A percentile compares a stretch with the other conserved stretches of the same genome.
Evolutionary conservation across 2,797 vertebrate genomes (phyloP).

Genomic region (Schizopygopsis malacanthus): DNA sequence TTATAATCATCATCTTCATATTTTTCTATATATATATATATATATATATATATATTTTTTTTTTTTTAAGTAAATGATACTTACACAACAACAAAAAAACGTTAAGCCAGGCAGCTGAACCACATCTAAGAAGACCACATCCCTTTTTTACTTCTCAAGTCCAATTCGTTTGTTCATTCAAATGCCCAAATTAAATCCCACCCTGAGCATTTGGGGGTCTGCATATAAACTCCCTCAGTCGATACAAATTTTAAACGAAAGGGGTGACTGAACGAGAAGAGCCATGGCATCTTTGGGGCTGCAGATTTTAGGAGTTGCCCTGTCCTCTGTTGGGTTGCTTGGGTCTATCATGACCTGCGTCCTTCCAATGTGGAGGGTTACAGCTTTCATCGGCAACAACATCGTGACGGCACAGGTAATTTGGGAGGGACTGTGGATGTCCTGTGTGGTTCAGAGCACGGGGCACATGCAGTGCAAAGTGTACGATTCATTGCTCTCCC

Average conservation of each 20-base stretch:
- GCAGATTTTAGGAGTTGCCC: conserved; percentile 73
- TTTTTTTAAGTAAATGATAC: too few species aligned
- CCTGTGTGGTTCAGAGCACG: conserved; percentile 77
- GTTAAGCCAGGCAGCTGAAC: too few species aligned
- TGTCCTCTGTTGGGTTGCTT: conserved; percentile 75
- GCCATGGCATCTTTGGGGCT: conserved; percentile 75
- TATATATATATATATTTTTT: too few species aligned
- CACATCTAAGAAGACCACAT: not conserved
- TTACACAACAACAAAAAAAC: too few species aligned
- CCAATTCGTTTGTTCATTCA: conserved; percentile 53
- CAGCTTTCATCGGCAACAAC: conserved; percentile 80
- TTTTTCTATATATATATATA: too few species aligned
- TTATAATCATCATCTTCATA: too few species aligned
- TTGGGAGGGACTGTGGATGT: conserved; percentile 82
- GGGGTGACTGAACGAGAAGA: not conserved
- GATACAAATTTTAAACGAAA: conserved; percentile 17
- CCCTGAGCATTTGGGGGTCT: conserved; percentile 56
- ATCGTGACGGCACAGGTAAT: conserved; percentile 78
- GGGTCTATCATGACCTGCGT: conserved; percentile 76
- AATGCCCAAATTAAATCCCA: conserved; percentile 63
- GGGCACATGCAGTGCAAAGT: conserved; percentile 81
- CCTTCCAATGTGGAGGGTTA: conserved; percentile 79
- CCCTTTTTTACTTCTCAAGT: not conserved
- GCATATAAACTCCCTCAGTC: conserved; percentile 29
- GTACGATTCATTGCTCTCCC: conserved; percentile 75